phyloP scores from a whole-genome alignment of 2,113 vertebrate species.

The Physeter macrocephalus region DNA sequence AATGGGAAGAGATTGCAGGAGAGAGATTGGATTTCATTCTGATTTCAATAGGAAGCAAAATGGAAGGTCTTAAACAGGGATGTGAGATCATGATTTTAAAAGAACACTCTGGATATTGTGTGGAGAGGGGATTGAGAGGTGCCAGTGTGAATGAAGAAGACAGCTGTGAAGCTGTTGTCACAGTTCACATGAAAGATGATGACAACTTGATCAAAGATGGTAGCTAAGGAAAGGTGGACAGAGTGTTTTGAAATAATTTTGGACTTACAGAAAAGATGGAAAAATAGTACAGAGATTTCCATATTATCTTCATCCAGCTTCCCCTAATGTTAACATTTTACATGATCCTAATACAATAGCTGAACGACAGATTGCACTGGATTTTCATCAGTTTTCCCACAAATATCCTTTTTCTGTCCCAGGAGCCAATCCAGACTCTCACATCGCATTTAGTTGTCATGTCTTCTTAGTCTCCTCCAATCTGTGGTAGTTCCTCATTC shows the following conservation, averaged over 20 bases:
- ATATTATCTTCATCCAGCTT: neutral
- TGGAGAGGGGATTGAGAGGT: neutral
- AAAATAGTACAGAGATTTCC: neutral
- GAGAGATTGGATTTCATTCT: neutral
- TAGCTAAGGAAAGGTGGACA: neutral
- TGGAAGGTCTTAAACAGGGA: neutral
- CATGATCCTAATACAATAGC: neutral
- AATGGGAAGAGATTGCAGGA: neutral
- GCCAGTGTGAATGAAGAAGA: neutral
- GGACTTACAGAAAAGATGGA: neutral
- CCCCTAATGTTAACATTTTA: neutral
- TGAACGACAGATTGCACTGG: neutral
- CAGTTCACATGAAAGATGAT: neutral
- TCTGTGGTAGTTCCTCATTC: neutral
- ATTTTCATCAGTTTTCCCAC: neutral
- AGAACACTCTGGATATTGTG: neutral
- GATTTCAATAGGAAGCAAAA: neutral
- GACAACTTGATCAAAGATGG: neutral
- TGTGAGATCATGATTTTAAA: neutral
- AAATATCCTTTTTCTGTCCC: neutral
- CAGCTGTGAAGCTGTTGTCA: neutral
- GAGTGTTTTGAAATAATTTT: neutral
- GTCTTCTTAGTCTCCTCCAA: neutral
- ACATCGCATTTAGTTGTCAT: neutral
- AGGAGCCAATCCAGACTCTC: neutral